Evolutionary conservation across 1,140 invertebrate genomes (phyloP), one percentile per base, ranked within the genome.

Genomic region (Drusus annulatus): DNA sequence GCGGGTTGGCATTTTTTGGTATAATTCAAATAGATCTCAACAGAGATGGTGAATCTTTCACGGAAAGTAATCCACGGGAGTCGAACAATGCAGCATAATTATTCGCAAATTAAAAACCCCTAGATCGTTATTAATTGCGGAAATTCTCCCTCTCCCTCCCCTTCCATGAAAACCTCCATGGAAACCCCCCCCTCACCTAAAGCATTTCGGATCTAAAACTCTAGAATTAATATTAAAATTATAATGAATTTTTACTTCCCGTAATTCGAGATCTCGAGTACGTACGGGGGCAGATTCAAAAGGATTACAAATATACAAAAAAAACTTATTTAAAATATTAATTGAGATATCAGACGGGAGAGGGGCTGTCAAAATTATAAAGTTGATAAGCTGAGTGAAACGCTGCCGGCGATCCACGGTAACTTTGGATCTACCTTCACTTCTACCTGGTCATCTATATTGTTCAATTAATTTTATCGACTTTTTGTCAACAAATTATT

Each of bases 51-150:
- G 51, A 45, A 21, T 69, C 69, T 54, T 23, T 23, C 25, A 31
- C 25, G 21, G 62, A 77, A 77, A 65, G 25, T 79, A 73, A 73
- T 79, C 68, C 78, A 50, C 36, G 36, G 28, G 52, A 68, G 63
- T 25, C 54, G 65, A 81, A 81, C 76, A 81, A 81, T 81, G 80
- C 76, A 69, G 75, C 31, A 78, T 78, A 81, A 81, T 81, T 76
- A 75, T 74, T 69, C 51, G 17, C 50, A 81, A 78, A 79, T 79
- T 79, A 81, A 81, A 81, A 81, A 81, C 71, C 71, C 51, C 23
- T 56, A 62, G 76, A 81, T 78, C 68, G 60, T 79, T 81, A 81
- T 79, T 81, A 79, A 75, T 78, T 74, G 60, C 54, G 69, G 51
- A 58, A 69, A 81, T 50, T 62, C 76, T 65, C 68, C 58, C 52